Conservation (phyloP, 2,797 vertebrate genomes). For the Paramormyrops hopkinsi region DNA sequence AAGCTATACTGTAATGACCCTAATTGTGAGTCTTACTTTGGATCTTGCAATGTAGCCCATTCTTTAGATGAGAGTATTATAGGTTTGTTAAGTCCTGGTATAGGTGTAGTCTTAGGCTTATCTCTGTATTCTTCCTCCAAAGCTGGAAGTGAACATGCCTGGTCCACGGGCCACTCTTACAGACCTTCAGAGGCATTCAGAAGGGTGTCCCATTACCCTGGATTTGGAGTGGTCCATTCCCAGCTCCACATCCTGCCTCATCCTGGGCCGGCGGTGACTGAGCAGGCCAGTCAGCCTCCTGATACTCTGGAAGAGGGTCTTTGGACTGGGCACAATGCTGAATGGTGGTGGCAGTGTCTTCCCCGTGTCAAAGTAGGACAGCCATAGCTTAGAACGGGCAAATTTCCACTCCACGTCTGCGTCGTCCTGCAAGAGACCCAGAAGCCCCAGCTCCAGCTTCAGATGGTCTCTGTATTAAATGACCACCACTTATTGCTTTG, state of each 20-base stretch:
- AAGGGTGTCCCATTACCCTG: conserved; percentile 54
- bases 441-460: not conserved
- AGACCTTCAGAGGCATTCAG: not conserved
- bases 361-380: conserved; percentile 80
- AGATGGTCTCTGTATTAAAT: not conserved
- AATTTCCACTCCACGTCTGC: conserved; percentile 86
- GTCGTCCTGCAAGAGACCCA: conserved; percentile 60
- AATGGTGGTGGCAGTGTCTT: conserved; percentile 80
- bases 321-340: conserved; percentile 79
- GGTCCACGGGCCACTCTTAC: not conserved
- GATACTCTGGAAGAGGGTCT: conserved; percentile 68
- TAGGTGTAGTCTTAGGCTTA: not conserved
- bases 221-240: conserved; percentile 76
- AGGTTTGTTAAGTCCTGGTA: not conserved
- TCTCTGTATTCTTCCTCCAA: not conserved
- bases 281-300: conserved; percentile 64
- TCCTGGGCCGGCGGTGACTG: conserved; percentile 62
- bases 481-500: not conserved
- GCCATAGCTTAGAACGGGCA: conserved; percentile 79
- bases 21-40: not conserved
- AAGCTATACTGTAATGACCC: not conserved
- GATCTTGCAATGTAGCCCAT: not conserved
- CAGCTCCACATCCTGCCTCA: conserved; percentile 73
- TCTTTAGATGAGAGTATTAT: not conserved
- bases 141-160: not conserved